Base-by-base conservation (phyloP, 2,888 invertebrate species). In the Muschampia plurimacula region DNA sequence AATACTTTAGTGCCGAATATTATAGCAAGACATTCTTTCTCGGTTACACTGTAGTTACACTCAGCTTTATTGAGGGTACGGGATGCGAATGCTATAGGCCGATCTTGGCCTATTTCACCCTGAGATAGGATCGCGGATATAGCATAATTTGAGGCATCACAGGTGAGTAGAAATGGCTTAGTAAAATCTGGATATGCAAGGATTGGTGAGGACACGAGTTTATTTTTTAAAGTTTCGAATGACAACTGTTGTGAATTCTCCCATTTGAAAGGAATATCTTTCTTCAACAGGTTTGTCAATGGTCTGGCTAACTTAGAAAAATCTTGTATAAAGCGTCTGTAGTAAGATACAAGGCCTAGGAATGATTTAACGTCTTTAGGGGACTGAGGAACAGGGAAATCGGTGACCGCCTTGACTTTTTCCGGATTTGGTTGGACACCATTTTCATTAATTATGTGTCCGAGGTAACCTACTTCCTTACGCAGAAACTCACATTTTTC, bases 111-210 rank as follows among this genome's bases (percentile, higher is more conserved):
- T 36, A 75, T 59, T 49, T 57, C 52, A 8, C 78, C 77, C 72
- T 80, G 78, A 1, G 78, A 78, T 8, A 79, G 63, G 0, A 79
- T 59, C 0, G 77, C 77, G 2, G 73, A 72, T 15, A 81, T 62
- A 1, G 79, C 81, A 57, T 76, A 41, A 60, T 62, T 68, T 6
- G 67, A 67, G 0, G 67, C 67, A 6, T 68, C 72, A n/a, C 67
- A 67, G 3, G 72, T 67, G 12, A 72, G 67, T 1, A 67, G 32
- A 2, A 72, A 72, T 0, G 62, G 72, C 39, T 72, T 15, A 13
- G 63, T n/a, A 28, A 72, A 72, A 36, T 72, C 67, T 0, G 72
- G 72, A 64, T 72, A 72, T 2, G 10, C 12, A 5, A 67, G 13
- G 1, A 67, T 1, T 0, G 55, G 66, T 12, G 66, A 10, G 6